A percentile compares a stretch with the other conserved stretches of the same genome.
phyloP scores from a whole-genome alignment of 2,113 vertebrate species.

The Hypomesus transpacificus region DNA sequence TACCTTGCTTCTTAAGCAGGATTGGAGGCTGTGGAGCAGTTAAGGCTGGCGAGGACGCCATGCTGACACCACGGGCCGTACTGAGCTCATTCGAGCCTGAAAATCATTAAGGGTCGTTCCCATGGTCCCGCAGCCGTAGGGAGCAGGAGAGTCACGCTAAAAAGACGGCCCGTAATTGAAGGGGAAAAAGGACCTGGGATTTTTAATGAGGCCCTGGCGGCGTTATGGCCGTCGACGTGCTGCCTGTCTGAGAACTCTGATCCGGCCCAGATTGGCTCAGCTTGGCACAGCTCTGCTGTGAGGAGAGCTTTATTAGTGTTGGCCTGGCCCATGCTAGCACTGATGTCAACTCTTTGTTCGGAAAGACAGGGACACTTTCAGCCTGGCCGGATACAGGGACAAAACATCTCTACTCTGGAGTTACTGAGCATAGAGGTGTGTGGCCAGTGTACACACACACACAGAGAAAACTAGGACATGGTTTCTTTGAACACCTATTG shows the following conservation, averaged over 20 bases:
- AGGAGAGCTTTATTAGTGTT: conserved; percentile 44
- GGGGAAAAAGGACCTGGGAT: conserved; percentile 36
- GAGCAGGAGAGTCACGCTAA: conserved; percentile 39
- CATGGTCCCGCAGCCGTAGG: conserved; percentile 45
- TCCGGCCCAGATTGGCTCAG: conserved; percentile 39
- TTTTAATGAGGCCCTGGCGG: conserved; percentile 42
- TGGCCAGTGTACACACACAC: conserved; percentile 19
- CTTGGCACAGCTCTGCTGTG: conserved; percentile 17
- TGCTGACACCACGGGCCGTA: conserved; percentile 47
- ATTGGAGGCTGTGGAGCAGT: conserved; percentile 29
- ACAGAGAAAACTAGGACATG: conserved; percentile 14
- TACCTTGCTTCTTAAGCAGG: conserved; percentile 9
- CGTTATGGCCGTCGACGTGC: conserved; percentile 26
- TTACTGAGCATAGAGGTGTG: conserved; percentile 21
- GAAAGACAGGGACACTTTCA: conserved; percentile 49
- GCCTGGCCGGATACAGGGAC: conserved; percentile 4
- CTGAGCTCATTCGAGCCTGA: conserved; percentile 45
- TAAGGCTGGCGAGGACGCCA: conserved; percentile 41
- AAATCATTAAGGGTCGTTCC: conserved; percentile 54
- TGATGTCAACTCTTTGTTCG: conserved; percentile 50
- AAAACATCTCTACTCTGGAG: conserved; percentile 11
- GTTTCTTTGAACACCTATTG: conserved; percentile 23
- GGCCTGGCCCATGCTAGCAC: conserved; percentile 25
- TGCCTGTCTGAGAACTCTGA: conserved; percentile 37
- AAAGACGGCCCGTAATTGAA: conserved; percentile 45